These are phyloP conservation scores for Papilio polytes DNA, from an alignment of 1,140 invertebrate species.

Conservation along the genomic window DNA sequence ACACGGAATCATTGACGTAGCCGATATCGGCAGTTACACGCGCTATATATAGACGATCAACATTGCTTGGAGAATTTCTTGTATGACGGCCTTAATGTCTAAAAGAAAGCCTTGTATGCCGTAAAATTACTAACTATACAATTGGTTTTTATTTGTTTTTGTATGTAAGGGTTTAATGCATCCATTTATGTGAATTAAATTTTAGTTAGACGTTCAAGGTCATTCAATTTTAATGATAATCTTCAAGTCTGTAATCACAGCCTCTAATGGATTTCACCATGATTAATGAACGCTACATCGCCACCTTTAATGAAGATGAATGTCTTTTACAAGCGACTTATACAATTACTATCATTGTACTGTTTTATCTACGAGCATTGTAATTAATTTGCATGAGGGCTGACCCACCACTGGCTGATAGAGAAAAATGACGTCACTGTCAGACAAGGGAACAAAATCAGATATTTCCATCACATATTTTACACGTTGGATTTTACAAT, in stretches of 20 bases:
- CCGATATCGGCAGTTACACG: background rate
- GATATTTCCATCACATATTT: too few species aligned
- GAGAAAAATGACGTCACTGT: too few species aligned
- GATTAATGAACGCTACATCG: constrained; percentile 71
- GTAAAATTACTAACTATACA: background rate
- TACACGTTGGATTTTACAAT: too few species aligned
- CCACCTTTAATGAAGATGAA: constrained; percentile 77
- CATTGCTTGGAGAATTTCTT: too few species aligned
- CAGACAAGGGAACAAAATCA: too few species aligned
- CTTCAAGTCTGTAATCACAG: constrained; percentile 52
- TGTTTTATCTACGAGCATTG: background rate
- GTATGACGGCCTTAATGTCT: background rate
- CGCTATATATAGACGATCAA: too few species aligned
- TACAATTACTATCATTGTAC: constrained; percentile 54
- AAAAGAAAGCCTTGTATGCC: background rate
- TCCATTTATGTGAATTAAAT: too few species aligned
- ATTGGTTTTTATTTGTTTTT: too few species aligned
- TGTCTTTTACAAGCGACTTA: constrained; percentile 68
- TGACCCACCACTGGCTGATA: too few species aligned
- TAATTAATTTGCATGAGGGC: background rate
- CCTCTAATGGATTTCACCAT: constrained; percentile 70
- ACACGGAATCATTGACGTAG: background rate
- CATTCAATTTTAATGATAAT: constrained; percentile 46
- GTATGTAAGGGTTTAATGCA: too few species aligned
- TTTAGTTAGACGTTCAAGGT: too few species aligned